These are phyloP conservation scores for Siniperca knerii DNA, from an alignment of 2,113 vertebrate species.

Conservation along the genomic window DNA sequence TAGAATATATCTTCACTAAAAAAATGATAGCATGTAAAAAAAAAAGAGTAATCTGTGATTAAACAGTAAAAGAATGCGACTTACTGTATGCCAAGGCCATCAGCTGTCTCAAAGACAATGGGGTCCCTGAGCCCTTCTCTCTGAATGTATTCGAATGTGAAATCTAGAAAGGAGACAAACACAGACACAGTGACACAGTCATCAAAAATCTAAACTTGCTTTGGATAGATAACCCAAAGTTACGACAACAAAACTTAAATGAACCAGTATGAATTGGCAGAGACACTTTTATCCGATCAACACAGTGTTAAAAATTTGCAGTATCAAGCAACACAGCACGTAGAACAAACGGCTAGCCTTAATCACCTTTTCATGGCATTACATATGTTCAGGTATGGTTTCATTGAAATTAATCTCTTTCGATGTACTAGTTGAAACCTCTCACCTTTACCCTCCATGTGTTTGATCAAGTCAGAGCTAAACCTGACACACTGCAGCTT, in stretches of 20 bases:
- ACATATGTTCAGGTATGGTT: not conserved
- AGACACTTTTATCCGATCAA: not conserved
- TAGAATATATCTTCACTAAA: not conserved
- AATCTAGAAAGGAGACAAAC: constrained; percentile 84
- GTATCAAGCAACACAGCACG: not conserved
- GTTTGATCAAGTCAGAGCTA: constrained; percentile 90
- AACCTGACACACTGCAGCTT: constrained; percentile 91
- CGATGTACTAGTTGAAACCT: not conserved
- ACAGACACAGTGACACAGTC: not conserved
- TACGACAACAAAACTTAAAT: not conserved
- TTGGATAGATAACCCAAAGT: not conserved
- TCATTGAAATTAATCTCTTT: not conserved
- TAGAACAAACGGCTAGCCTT: not conserved
- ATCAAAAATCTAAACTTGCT: constrained; percentile 17
- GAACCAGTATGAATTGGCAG: not conserved
- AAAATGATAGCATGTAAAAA: not conserved
- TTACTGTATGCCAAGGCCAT: constrained; percentile 96
- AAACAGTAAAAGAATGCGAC: constrained; percentile 48
- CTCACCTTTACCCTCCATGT: constrained; percentile 98
- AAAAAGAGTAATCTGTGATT: not conserved
- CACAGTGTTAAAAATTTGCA: not conserved
- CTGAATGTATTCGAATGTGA: constrained; percentile 97
- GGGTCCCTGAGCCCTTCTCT: constrained; percentile 94
- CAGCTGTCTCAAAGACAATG: constrained; percentile 92
- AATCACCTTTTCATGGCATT: not conserved